These are phyloP conservation scores for Lepidonotus clava DNA, from an alignment of 2,888 invertebrate genomes.

Conservation along the genomic window DNA sequence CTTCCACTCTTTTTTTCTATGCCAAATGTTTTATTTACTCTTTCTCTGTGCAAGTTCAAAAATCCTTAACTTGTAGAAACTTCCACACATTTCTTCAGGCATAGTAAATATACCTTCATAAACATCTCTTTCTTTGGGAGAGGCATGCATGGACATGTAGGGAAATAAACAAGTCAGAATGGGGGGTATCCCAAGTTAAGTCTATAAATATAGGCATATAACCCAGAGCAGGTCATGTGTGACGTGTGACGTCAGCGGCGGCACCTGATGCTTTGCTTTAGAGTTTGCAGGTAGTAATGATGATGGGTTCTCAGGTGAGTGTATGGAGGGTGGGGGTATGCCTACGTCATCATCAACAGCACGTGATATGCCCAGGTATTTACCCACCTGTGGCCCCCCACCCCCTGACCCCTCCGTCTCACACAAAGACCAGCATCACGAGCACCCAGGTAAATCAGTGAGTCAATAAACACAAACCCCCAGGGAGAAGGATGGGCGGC, in stretches of 20 bases:
- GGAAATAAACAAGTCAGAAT: neutral
- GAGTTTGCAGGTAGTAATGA: neutral
- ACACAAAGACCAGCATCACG: neutral
- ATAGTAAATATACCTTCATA: no score
- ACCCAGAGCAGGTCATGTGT: neutral
- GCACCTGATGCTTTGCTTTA: neutral
- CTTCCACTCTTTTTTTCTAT: no score
- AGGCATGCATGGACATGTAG: neutral
- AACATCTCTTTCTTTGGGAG: neutral
- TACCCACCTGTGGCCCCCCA: neutral
- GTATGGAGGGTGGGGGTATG: neutral
- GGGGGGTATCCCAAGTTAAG: neutral
- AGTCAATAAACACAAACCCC: neutral
- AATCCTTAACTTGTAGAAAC: neutral
- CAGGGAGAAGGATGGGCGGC: neutral
- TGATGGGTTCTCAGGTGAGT: no score
- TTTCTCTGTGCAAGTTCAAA: neutral
- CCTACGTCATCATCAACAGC: neutral
- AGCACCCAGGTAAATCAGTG: neutral
- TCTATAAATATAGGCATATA: no score
- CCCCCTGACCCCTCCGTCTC: neutral
- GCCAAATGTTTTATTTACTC: no score
- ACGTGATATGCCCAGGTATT: neutral
- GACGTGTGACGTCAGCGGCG: slow-evolving; percentile 10
- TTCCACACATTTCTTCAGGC: neutral